Base-by-base conservation (phyloP, 2,797 vertebrate genomes). In the Xenops minutus region DNA sequence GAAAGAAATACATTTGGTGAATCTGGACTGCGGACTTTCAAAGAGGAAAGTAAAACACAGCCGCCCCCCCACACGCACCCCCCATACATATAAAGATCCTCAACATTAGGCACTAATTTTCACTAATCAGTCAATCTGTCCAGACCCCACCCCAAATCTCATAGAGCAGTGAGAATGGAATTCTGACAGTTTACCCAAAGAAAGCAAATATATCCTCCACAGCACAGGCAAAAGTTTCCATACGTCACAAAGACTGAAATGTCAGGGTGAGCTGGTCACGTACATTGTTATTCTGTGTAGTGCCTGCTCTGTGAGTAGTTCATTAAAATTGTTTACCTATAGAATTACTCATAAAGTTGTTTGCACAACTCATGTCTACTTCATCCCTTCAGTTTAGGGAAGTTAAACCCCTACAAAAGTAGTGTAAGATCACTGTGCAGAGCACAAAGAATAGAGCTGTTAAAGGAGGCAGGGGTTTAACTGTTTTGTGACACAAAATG, bases 191-290 rank as follows among this genome's bases (percentile, higher is more conserved):
- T 63, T 68, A 44, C 43, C 21, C 13, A n/a, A 62, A 66, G 10
- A 22, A 76, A 59, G 4, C 8, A 62, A 69, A 36, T 7, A 51
- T 13, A 51, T 87, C 7, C 13, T 78, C 15, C 21, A 29, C 2
- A 2, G 2, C 6, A 32, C 6, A 69, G 10, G 27, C 1, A 46
- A 67, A 71, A 61, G 1, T 13, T 26, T 80, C 7, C 7, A 2
- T 16, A 11, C 43, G 71, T 75, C n/a, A 75, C 41, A 41, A 41
- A 37, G 39, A 14, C 14, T 58, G 41, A 86, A 56, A 16, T 19
- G 8, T 3, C 43, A 48, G 36, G 8, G 41, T 51, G 46, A 71
- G 41, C 14, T 44, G 12, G 4, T 3, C 2, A 19, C 11, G 4
- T 18, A 48, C 2, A 9, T 26, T 18, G 9, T 2, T 72, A 12